Percentiles rank a stretch among this genome's conserved stretches.
These are phyloP conservation scores for Eilema depressum DNA, from an alignment of 2,888 invertebrate genomes.

Conservation along the genomic window DNA sequence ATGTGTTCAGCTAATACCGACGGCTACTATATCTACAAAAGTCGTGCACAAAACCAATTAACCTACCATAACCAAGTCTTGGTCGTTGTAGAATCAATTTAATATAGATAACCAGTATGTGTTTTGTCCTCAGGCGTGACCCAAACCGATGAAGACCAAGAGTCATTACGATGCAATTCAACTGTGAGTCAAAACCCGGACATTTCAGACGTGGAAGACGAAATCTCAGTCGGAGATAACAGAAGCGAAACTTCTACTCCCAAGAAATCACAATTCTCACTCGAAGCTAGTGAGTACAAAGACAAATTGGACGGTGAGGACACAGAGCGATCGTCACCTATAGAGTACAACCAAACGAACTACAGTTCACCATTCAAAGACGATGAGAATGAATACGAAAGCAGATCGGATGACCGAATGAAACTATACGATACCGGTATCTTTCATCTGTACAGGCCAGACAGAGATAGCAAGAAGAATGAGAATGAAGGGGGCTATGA, in stretches of 20 bases:
- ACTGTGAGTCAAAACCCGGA: constrained; percentile 66
- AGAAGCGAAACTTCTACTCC: constrained; percentile 78
- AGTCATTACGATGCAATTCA: constrained; percentile 58
- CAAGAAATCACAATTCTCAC: constrained; percentile 57
- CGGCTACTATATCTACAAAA: no score
- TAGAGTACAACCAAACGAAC: constrained; percentile 69
- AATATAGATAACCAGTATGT: not conserved
- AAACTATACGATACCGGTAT: constrained; percentile 77
- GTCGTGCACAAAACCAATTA: no score
- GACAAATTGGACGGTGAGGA: constrained; percentile 64
- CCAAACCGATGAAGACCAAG: constrained; percentile 65
- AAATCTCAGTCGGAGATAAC: constrained; percentile 81
- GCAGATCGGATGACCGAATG: constrained; percentile 67
- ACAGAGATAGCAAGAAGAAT: constrained; percentile 70
- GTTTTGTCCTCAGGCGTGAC: constrained; percentile 59
- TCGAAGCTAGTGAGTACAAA: constrained; percentile 55
- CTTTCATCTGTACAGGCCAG: constrained; percentile 77
- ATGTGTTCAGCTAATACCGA: no score
- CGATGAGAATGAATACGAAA: constrained; percentile 74
- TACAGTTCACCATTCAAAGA: constrained; percentile 79
- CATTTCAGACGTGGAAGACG: constrained; percentile 74
- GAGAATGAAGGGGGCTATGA: constrained; percentile 67
- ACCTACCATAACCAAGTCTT: no score
- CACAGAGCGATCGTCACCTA: constrained; percentile 65
- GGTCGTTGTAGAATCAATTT: no score